A percentile compares a stretch with the other conserved stretches of the same genome.
phyloP scores from a whole-genome alignment of 2,888 invertebrate species.

The Dicranocentrus wangi region DNA sequence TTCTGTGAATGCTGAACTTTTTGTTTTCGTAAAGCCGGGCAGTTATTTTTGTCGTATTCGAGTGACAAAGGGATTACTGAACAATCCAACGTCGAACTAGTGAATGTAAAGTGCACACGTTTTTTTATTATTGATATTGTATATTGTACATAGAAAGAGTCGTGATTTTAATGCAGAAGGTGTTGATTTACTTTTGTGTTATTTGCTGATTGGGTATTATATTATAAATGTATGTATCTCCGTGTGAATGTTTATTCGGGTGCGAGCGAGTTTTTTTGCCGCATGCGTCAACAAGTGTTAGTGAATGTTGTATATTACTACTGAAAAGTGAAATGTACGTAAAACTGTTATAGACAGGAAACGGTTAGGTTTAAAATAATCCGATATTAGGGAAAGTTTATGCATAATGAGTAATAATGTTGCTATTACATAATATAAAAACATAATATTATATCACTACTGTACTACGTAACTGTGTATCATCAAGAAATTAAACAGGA shows the following conservation, averaged over 20 bases:
- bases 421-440: background rate
- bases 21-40: too few species aligned
- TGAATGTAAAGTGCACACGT: conserved; percentile 14
- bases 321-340: conserved; percentile 7
- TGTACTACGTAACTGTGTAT: background rate
- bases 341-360: background rate
- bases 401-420: background rate
- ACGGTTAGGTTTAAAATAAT: conserved; percentile 4
- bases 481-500: background rate
- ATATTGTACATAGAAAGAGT: conserved; percentile 16
- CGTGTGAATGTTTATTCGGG: background rate
- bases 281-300: background rate
- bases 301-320: conserved; percentile 1
- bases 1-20: too few species aligned
- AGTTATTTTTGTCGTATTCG: too few species aligned
- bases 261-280: background rate
- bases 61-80: too few species aligned
- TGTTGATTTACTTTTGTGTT: conserved; percentile 25
- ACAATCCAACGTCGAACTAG: background rate
- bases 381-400: conserved; percentile 3
- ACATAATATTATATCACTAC: background rate
- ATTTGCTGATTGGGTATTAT: conserved; percentile 14
- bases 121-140: conserved; percentile 29
- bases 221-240: background rate
- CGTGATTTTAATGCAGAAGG: conserved; percentile 30